phyloP scores from a whole-genome alignment of 2,113 vertebrate genomes.

The Falcunculus frontatus region DNA sequence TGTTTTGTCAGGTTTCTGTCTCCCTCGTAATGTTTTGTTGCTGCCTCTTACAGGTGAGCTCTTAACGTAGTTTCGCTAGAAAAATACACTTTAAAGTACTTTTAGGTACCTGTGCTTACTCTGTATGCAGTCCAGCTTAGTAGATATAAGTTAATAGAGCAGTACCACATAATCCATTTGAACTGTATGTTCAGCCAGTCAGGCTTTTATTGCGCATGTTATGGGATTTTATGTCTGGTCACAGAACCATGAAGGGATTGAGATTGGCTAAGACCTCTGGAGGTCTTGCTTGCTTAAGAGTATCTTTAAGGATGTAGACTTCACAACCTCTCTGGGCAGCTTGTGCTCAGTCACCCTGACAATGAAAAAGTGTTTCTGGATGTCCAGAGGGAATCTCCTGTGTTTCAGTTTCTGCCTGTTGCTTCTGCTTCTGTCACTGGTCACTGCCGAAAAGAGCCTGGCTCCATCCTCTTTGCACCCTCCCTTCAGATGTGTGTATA shows the following conservation, averaged over 20 bases:
- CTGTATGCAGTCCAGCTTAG: not conserved
- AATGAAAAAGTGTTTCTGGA: not conserved
- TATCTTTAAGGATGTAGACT: not conserved
- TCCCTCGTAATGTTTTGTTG: not conserved
- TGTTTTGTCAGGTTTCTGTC: not conserved
- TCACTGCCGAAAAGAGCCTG: not conserved
- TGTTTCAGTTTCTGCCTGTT: not conserved
- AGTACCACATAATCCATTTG: not conserved
- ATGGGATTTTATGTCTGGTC: not conserved
- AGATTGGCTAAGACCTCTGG: not conserved
- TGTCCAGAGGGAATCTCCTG: not conserved
- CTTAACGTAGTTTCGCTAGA: not conserved
- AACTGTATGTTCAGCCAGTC: not conserved
- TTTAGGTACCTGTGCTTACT: not conserved
- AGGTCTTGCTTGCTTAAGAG: not conserved
- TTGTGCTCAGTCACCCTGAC: not conserved
- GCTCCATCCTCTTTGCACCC: not conserved
- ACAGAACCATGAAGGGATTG: not conserved
- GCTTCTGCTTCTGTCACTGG: not conserved
- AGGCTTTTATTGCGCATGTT: not conserved
- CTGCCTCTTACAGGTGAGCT: not conserved
- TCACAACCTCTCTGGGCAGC: not conserved
- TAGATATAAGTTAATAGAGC: not conserved
- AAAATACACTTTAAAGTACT: not conserved
- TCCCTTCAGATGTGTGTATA: not conserved